These are phyloP conservation scores for Melanotus villosus DNA, from an alignment of 2,888 invertebrate species.

Conservation along the genomic window DNA sequence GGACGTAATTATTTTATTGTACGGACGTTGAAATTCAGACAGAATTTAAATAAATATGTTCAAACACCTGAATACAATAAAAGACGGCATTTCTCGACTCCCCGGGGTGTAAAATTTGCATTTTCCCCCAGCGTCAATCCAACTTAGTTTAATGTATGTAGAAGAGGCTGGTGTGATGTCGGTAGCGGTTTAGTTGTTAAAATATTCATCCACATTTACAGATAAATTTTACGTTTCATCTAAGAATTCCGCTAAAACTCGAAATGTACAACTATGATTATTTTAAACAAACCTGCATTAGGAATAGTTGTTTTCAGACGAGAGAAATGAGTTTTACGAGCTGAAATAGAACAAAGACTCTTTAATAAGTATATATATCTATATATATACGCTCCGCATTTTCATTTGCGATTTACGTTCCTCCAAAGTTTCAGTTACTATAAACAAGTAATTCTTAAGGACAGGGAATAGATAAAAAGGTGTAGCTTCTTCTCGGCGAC, in stretches of 20 bases:
- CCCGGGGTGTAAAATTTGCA: constrained; percentile 52
- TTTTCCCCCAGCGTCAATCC: constrained; percentile 54
- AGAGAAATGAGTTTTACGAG: constrained; percentile 9
- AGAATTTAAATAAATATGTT: constrained; percentile 48
- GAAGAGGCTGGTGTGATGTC: constrained; percentile 50
- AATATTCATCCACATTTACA: constrained; percentile 46
- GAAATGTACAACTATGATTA: constrained; percentile 20
- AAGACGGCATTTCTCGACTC: constrained; percentile 43
- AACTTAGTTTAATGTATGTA: constrained; percentile 55
- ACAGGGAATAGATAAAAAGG: constrained; percentile 17
- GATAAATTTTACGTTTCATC: constrained; percentile 36
- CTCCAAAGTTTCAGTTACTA: constrained; percentile 28
- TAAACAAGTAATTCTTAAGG: constrained; percentile 30
- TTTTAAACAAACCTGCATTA: constrained; percentile 18
- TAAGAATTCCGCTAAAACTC: constrained; percentile 26
- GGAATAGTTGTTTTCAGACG: constrained; percentile 17
- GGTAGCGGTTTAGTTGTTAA: constrained; percentile 52
- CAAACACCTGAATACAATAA: constrained; percentile 55
- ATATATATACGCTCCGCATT: constrained; percentile 29
- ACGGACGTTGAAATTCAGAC: constrained; percentile 23
- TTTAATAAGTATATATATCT: no score
- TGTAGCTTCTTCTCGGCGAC: background rate
- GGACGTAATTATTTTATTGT: constrained; percentile 34
- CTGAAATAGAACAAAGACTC: constrained; percentile 20
- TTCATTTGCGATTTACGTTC: constrained; percentile 37